phyloP scores from a whole-genome alignment of 2,888 invertebrate species.

The Cataglyphis cursor region DNA sequence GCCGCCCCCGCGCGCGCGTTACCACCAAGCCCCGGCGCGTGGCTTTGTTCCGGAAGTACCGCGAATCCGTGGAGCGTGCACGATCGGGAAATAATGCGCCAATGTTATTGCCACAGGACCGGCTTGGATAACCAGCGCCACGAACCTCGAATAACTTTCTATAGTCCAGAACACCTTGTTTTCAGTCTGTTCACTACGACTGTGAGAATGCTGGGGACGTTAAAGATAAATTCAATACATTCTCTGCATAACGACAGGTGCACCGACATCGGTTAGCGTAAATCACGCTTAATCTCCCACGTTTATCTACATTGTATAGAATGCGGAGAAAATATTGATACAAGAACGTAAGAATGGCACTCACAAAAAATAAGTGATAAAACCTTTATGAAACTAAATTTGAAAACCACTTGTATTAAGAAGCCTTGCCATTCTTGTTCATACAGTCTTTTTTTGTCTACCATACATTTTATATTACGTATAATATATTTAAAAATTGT shows the following conservation, averaged over 20 bases:
- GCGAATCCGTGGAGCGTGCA: constrained; percentile 65
- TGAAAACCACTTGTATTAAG: background rate
- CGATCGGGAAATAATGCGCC: constrained; percentile 58
- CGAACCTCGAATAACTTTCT: constrained; percentile 59
- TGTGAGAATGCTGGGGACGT: background rate
- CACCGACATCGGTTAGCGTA: background rate
- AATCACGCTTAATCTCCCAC: constrained; percentile 4
- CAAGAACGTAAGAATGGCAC: background rate
- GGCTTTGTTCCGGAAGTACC: constrained; percentile 54
- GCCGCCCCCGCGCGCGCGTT: background rate
- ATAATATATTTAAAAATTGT: background rate
- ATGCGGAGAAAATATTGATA: background rate
- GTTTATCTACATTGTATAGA: background rate
- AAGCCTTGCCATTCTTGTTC: background rate
- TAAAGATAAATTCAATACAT: constrained; percentile 3
- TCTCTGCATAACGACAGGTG: background rate
- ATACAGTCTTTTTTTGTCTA: background rate
- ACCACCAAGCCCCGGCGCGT: constrained; percentile 19
- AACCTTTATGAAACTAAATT: background rate
- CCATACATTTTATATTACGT: background rate
- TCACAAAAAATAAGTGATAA: background rate
- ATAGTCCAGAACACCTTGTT: constrained; percentile 42
- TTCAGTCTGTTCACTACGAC: background rate
- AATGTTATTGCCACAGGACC: constrained; percentile 67
- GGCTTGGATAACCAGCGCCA: constrained; percentile 58